phyloP scores from a whole-genome alignment of 2,113 vertebrate species.

The Noctilio leporinus region DNA sequence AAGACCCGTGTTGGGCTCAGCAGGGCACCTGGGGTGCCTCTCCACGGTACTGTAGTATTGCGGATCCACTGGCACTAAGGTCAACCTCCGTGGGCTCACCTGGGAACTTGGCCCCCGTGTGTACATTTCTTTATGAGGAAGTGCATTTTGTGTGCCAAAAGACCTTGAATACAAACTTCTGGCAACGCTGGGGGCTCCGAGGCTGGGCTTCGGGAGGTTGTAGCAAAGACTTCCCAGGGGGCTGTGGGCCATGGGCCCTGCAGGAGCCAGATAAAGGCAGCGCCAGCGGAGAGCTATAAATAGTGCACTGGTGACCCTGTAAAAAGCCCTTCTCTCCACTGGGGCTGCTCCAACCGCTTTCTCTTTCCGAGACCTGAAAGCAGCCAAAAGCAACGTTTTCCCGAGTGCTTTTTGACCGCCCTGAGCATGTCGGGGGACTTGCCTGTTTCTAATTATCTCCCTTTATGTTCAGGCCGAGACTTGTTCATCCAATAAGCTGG shows the following conservation, averaged over 20 bases:
- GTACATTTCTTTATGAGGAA: neutral
- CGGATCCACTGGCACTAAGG: neutral
- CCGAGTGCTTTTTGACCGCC: slow-evolving; percentile 29
- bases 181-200: neutral
- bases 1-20: neutral
- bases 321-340: slow-evolving; percentile 8
- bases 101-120: neutral
- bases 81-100: neutral
- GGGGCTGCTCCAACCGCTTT: slow-evolving; percentile 54
- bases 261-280: neutral
- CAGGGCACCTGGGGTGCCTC: neutral
- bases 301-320: slow-evolving; percentile 46
- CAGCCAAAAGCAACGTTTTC: slow-evolving; percentile 64
- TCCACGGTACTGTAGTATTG: neutral
- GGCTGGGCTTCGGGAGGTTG: neutral
- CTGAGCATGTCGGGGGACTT: neutral
- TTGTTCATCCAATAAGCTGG: slow-evolving; percentile 66
- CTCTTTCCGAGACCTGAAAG: slow-evolving; percentile 59
- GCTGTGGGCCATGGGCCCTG: neutral
- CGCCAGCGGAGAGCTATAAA: slow-evolving; percentile 34
- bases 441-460: slow-evolving; percentile 68
- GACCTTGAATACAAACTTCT: neutral
- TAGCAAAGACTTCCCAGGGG: neutral
- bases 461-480: slow-evolving; percentile 67
- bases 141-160: neutral